Evolutionary conservation across 2,888 invertebrate genomes (phyloP).

Genomic region (Aleiodes alternator): DNA sequence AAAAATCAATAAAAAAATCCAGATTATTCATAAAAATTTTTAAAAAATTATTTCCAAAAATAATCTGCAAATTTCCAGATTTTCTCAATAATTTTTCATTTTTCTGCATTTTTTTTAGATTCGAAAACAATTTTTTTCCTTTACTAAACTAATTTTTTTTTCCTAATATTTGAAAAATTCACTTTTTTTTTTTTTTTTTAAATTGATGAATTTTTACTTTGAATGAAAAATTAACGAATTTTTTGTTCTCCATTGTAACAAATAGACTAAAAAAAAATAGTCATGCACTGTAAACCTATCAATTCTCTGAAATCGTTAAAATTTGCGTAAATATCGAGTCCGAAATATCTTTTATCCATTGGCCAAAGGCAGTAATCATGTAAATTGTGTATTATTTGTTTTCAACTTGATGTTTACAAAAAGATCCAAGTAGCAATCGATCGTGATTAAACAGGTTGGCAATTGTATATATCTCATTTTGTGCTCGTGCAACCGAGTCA

Average conservation of each 20-base stretch:
- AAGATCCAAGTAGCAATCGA: constrained; percentile 37
- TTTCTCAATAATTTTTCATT: too few relatives aligned
- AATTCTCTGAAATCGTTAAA: constrained; percentile 30
- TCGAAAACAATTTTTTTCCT: too few relatives aligned
- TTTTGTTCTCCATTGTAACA: too few relatives aligned
- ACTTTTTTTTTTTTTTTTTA: too few relatives aligned
- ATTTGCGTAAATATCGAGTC: constrained; percentile 40
- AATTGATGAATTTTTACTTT: not conserved
- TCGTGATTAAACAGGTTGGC: constrained; percentile 25
- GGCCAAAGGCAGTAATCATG: constrained; percentile 28
- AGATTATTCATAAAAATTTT: too few relatives aligned
- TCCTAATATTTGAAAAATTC: too few relatives aligned
- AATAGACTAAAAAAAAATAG: not conserved
- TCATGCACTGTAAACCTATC: constrained; percentile 26
- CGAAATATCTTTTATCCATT: constrained; percentile 26
- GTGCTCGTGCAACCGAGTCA: constrained; percentile 32
- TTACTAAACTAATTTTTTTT: too few relatives aligned
- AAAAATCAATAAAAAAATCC: too few relatives aligned
- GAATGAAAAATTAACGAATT: not conserved
- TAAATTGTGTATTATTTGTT: constrained; percentile 41
- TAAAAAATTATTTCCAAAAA: too few relatives aligned
- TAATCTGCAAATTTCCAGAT: too few relatives aligned
- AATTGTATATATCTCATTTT: constrained; percentile 28
- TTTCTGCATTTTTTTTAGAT: too few relatives aligned
- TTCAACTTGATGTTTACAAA: constrained; percentile 32